Conservation (phyloP, 2,797 vertebrate species). For the Aratinga solstitialis region DNA sequence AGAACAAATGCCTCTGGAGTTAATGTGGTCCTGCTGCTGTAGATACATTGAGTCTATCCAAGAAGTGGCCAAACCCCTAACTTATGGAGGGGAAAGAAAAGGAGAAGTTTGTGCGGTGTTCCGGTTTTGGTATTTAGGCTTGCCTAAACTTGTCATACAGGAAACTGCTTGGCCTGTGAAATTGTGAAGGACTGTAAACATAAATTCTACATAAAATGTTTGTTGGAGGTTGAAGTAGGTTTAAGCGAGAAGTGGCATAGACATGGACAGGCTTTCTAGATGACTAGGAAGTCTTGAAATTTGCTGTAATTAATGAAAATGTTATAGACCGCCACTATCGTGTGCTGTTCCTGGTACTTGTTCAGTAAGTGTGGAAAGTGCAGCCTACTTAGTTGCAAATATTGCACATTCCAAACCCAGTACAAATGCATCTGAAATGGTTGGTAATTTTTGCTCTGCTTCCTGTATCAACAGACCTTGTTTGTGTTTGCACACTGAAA, state of each 20-base stretch:
- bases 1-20: neutral
- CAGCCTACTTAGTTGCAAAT: fast-evolving
- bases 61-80: fast-evolving
- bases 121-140: neutral
- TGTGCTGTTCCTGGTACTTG: neutral
- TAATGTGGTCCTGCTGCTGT: fast-evolving
- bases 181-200: fast-evolving
- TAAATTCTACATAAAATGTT: fast-evolving
- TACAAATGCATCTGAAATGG: fast-evolving
- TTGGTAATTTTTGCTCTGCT: neutral
- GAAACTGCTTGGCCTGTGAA: neutral
- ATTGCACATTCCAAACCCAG: fast-evolving
- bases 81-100: fast-evolving
- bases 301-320: neutral
- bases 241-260: neutral
- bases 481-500: fast-evolving
- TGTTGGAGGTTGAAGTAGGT: neutral
- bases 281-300: neutral
- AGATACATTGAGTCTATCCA: fast-evolving
- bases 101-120: no score
- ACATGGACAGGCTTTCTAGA: neutral
- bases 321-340: fast-evolving
- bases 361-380: neutral
- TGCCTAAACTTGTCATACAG: neutral
- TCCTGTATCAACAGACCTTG: fast-evolving